Conservation (phyloP, 2,888 invertebrate species). For the Odontomyia ornata region DNA sequence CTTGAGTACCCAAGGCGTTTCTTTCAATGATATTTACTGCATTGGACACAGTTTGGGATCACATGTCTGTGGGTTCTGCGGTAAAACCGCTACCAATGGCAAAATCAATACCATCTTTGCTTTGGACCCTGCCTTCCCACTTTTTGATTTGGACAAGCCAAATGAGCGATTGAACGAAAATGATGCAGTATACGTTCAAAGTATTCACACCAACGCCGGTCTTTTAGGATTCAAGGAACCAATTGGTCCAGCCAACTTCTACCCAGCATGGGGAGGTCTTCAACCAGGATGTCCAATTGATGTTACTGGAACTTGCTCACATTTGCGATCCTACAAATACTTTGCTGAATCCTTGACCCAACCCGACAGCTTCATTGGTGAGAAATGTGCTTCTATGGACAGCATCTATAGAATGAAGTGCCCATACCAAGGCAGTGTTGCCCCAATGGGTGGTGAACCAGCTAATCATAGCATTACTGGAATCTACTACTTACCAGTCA, state of each 20-base stretch:
- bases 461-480: slow-evolving; percentile 50
- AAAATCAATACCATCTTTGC: slow-evolving; percentile 67
- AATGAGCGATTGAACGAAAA: slow-evolving; percentile 54
- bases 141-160: slow-evolving; percentile 54
- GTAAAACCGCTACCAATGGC: slow-evolving; percentile 67
- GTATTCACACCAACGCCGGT: slow-evolving; percentile 60
- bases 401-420: slow-evolving; percentile 35
- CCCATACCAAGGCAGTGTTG: slow-evolving; percentile 51
- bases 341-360: slow-evolving; percentile 55
- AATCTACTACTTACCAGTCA: slow-evolving; percentile 22
- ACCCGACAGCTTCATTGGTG: slow-evolving; percentile 19
- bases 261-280: slow-evolving; percentile 67
- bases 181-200: slow-evolving; percentile 60
- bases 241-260: slow-evolving; percentile 65
- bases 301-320: slow-evolving; percentile 34
- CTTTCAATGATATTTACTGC: slow-evolving; percentile 64
- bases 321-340: slow-evolving; percentile 52
- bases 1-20: slow-evolving; percentile 64
- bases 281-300: slow-evolving; percentile 59
- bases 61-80: slow-evolving; percentile 69
- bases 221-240: slow-evolving; percentile 57
- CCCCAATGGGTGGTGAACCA: slow-evolving; percentile 56
- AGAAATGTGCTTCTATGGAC: neutral
- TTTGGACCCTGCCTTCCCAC: slow-evolving; percentile 55
- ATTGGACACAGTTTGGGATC: slow-evolving; percentile 71